phyloP scores from a whole-genome alignment of 2,888 invertebrate genomes.

The Lasioglossum oenotherae region DNA sequence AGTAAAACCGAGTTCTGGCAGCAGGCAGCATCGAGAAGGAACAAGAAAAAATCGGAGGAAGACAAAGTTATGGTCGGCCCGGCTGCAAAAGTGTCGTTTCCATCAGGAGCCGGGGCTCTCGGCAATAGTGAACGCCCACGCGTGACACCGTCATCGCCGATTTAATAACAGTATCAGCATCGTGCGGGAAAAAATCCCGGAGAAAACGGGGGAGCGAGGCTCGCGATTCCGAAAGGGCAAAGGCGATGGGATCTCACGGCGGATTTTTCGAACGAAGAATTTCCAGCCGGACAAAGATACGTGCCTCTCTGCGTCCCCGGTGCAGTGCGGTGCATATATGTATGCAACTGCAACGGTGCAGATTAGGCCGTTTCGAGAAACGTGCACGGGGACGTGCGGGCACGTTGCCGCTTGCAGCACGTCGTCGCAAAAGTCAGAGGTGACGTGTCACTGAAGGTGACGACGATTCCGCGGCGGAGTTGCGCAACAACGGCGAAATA shows the following conservation, averaged over 20 bases:
- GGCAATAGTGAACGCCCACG: conserved; percentile 36
- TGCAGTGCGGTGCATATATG: background rate
- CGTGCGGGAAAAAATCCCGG: conserved; percentile 19
- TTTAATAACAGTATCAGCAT: conserved; percentile 48
- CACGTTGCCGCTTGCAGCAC: conserved; percentile 62
- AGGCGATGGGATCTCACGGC: conserved; percentile 29
- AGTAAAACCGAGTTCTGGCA: background rate
- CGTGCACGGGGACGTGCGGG: conserved; percentile 59
- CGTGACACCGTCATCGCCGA: conserved; percentile 24
- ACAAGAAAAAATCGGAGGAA: background rate
- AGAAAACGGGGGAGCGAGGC: background rate
- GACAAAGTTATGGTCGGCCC: background rate
- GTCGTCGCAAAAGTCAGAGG: conserved; percentile 78
- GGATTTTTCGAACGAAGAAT: conserved; percentile 27
- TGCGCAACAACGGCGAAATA: conserved; percentile 70
- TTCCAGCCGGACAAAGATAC: conserved; percentile 37
- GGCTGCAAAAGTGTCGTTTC: conserved; percentile 3
- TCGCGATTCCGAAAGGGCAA: conserved; percentile 45
- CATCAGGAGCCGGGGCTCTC: conserved; percentile 7
- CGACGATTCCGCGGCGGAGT: conserved; percentile 69
- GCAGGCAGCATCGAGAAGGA: background rate
- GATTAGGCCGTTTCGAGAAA: conserved; percentile 68
- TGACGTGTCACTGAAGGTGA: conserved; percentile 77
- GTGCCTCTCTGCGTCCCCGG: conserved; percentile 29
- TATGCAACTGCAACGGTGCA: conserved; percentile 57